These are phyloP conservation scores for Lydus trimaculatus DNA, from an alignment of 2,888 invertebrate species.

Conservation along the genomic window DNA sequence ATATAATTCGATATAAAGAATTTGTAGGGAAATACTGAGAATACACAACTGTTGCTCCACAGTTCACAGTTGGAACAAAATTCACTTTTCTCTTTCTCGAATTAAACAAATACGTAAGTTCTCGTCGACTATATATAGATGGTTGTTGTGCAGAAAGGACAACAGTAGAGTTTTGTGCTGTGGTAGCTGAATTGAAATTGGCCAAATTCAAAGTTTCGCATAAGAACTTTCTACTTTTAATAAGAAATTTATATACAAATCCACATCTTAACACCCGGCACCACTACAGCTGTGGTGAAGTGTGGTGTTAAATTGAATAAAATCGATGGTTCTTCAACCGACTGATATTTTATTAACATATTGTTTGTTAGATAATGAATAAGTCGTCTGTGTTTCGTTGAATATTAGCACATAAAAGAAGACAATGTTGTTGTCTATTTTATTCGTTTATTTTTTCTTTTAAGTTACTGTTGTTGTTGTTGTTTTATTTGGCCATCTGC, in stretches of 20 bases:
- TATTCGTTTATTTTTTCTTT: not conserved
- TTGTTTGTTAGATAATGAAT: too few relatives aligned
- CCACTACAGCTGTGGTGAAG: constrained; percentile 4
- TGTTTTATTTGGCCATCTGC: constrained; percentile 22
- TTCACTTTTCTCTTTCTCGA: too few relatives aligned
- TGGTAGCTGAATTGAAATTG: not conserved
- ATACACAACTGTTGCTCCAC: constrained; percentile 28
- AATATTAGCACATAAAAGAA: too few relatives aligned
- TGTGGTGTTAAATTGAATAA: not conserved
- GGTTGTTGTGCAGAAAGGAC: too few relatives aligned
- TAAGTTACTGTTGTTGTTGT: constrained; percentile 11
- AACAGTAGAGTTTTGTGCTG: not conserved
- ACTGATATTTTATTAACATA: too few relatives aligned
- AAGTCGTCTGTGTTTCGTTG: too few relatives aligned
- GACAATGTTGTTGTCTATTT: not conserved
- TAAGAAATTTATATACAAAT: not conserved
- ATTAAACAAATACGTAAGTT: too few relatives aligned
- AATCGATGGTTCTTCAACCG: too few relatives aligned
- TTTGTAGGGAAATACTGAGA: not conserved
- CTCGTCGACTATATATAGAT: too few relatives aligned
- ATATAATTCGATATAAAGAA: not conserved
- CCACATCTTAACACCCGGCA: not conserved
- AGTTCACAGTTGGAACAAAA: too few relatives aligned
- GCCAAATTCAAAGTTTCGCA: not conserved
- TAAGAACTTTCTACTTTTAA: not conserved